A percentile compares a stretch with the other conserved stretches of the same genome.
Evolutionary conservation across 2,113 vertebrate genomes (phyloP).

Genomic region (Rhodinocichla rosea): DNA sequence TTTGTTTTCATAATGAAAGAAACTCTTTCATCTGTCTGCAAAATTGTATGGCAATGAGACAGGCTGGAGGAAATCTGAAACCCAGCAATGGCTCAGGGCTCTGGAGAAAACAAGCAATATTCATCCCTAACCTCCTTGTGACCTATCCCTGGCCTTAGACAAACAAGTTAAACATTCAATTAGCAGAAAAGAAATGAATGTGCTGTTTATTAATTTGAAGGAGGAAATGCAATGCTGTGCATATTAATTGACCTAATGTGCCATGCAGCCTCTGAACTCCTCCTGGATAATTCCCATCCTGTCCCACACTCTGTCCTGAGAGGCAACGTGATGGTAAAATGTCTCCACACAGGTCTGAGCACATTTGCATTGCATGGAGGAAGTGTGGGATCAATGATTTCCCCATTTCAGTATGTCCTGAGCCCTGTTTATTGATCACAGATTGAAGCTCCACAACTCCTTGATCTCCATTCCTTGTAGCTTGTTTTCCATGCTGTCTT

Average conservation of each 20-base stretch:
- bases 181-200: conserved; percentile 28
- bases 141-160: conserved; percentile 36
- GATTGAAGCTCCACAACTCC: background rate
- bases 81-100: background rate
- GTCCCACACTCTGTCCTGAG: background rate
- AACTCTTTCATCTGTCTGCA: conserved; percentile 32
- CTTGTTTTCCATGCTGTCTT: background rate
- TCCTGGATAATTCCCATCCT: background rate
- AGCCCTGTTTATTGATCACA: background rate
- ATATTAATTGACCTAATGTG: conserved; percentile 31
- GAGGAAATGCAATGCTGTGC: background rate
- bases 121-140: conserved; percentile 23
- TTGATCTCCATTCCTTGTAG: background rate
- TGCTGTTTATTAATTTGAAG: conserved; percentile 52
- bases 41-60: conserved; percentile 14
- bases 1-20: conserved; percentile 45
- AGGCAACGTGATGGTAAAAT: background rate
- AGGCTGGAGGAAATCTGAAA: conserved; percentile 32
- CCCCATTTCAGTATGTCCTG: background rate
- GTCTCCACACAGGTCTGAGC: background rate
- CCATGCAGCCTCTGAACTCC: background rate
- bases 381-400: background rate
- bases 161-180: conserved; percentile 67
- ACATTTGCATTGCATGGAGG: background rate
- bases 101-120: conserved; percentile 38